phyloP scores from a whole-genome alignment of 2,797 vertebrate species.

The Diceros bicornis region DNA sequence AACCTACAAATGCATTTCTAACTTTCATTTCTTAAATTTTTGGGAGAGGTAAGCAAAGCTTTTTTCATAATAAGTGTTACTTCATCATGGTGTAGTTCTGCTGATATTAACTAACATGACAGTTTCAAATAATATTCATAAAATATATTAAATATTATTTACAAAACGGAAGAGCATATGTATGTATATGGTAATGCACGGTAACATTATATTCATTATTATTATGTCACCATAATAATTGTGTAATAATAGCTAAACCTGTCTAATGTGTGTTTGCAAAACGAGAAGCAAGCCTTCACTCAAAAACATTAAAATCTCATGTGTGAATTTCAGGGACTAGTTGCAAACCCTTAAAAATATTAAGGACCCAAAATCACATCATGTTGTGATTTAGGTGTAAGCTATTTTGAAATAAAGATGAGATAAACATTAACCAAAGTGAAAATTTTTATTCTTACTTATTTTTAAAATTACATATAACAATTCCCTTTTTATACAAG shows the following conservation, averaged over 20 bases:
- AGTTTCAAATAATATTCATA: neutral
- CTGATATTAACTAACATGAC: neutral
- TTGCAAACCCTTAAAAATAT: slow-evolving; percentile 11
- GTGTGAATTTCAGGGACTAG: neutral
- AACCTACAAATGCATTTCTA: neutral
- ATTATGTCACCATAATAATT: neutral
- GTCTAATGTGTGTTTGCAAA: slow-evolving; percentile 41
- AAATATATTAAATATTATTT: slow-evolving; percentile 24
- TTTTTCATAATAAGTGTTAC: neutral
- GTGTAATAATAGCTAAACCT: neutral
- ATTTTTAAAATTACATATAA: slow-evolving; percentile 18
- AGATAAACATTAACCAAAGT: slow-evolving; percentile 26
- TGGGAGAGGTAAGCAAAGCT: neutral
- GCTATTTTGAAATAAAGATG: neutral
- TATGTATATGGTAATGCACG: neutral
- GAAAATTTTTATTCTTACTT: neutral
- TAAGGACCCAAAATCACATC: neutral
- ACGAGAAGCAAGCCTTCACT: neutral
- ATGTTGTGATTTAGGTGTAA: neutral
- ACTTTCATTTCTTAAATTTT: slow-evolving; percentile 32
- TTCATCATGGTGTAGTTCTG: slow-evolving; percentile 30
- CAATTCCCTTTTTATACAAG: neutral
- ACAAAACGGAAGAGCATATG: neutral
- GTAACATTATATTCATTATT: neutral
- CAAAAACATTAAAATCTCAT: slow-evolving; percentile 14